Base-by-base conservation (phyloP, 2,113 vertebrate genomes). In the Psittacula cyanocephala region DNA sequence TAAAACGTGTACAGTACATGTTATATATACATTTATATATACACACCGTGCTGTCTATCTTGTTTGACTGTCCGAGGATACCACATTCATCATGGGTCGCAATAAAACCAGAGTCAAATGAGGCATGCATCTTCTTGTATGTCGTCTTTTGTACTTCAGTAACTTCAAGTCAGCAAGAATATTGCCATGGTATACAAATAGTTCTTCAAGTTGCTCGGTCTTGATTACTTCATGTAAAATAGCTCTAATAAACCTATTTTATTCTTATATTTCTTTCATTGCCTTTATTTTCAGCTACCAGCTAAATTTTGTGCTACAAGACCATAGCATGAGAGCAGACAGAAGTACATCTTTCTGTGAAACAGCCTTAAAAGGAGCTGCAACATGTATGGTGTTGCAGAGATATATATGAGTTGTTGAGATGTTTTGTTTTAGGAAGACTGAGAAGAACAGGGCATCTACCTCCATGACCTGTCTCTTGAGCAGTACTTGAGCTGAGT, bases 211-310 rank as follows among this genome's bases (percentile, higher is more conserved):
- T 91, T 86, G 83, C 91, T 95, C 12, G 1, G 55, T 96, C 79
- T 94, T 91, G 72, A 94, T 89, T 92, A 78, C 74, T 85, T 89
- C 81, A 91, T 97, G 86, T 97, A 96, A 97, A 95, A 94, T 86
- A 96, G 96, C 91, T 91, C 92, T 91, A 98, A 98, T 98, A 98
- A 98, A 98, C 85, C 52, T 71, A 96, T 97, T 98, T 97, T 97
- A 88, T 98, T 98, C 96, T 97, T 98, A 97, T 5, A 75, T 81
- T 79, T 88, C 84, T 96, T 93, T 83, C 71, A 94, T 35, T 90
- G 79, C 84, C 69, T 80, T 79, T 71, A 46, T 88, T 89, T 94
- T 93, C 71, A 89, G 52, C 59, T 72, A 25, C 46, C 67, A 79
- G 57, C 23, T 83, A 22, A 27, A 22, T 29, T 69, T 52, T 57